Conservation (phyloP, 2,797 vertebrate species). For the Orientallactaga sibirica region DNA sequence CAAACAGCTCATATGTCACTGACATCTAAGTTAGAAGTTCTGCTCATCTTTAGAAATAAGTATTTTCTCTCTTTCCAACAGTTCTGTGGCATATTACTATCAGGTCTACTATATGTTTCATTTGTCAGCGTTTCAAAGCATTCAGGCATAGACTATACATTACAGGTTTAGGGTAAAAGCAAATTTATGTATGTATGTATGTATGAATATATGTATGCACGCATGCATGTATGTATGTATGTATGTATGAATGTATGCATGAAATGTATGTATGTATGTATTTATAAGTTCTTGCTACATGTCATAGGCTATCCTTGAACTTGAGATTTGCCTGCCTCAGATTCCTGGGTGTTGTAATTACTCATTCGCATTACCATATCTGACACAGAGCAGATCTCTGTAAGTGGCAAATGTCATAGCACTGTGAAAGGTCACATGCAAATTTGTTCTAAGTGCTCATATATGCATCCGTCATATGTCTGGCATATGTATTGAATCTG, state of each 20-base stretch:
- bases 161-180: neutral
- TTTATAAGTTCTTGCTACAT: neutral
- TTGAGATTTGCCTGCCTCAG: neutral
- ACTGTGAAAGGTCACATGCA: neutral
- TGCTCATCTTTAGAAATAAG: neutral
- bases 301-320: neutral
- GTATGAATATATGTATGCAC: neutral
- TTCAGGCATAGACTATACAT: neutral
- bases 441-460: neutral
- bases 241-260: neutral
- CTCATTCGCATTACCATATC: neutral
- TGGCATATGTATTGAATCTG: neutral
- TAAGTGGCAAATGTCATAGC: neutral
- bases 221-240: neutral
- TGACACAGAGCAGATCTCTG: rapidly evolving
- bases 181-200: neutral
- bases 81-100: too few species aligned
- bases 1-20: neutral
- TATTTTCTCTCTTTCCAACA: neutral
- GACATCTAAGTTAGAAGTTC: rapidly evolving
- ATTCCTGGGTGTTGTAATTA: neutral
- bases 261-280: neutral
- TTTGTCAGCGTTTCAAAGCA: neutral
- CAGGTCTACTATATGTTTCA: neutral
- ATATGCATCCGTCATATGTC: neutral